Evolutionary conservation across 1,140 invertebrate genomes (phyloP), one percentile per base, ranked within the genome.

Genomic region (Contarinia nasturtii): DNA sequence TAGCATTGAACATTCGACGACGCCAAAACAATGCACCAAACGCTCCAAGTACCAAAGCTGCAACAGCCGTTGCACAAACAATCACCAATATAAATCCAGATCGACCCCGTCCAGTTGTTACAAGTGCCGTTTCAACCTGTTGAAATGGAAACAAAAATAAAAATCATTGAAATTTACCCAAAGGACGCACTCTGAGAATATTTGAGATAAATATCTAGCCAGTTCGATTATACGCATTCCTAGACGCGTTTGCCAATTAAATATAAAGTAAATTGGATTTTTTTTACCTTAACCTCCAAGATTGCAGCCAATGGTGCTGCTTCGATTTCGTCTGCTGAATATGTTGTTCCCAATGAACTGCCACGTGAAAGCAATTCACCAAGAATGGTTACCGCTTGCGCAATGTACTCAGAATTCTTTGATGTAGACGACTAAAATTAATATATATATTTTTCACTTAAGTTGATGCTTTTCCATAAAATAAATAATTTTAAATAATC

Each of bases 291-390:
- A 17, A 86, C 82, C 64, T 86, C 82, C 2, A 84, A 65, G 14
- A 86, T 79, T 14, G 82, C 80, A 37, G 75, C 72, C n/a, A 86
- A 65, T 15, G 76, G 73, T 10, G 75, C 71, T 27, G 77, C 61
- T 48, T 74, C 70, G 2, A 69, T 68, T 55, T 69, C 67, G 57
- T 77, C 53, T n/a, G 55, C 53, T 45, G 59, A 46, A 34, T 60
- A 54, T 33, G 60, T 58, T 33, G 57, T 52, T 2, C 53, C 49
- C 15, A 48, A 54, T 1, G 57, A 51, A 8, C 53, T 52, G 15
- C 56, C 63, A 58, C 80, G 67, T 48, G 79, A 81, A 1, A 87
- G 72, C 0, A 76, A 66, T 55, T 83, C 79, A 7, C 79, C 79
- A 10, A 86, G 59, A 15, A 80, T 67, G 18, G 73, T 57, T 0